Conservation (phyloP, 2,113 vertebrate genomes). For the Carollia perspicillata region DNA sequence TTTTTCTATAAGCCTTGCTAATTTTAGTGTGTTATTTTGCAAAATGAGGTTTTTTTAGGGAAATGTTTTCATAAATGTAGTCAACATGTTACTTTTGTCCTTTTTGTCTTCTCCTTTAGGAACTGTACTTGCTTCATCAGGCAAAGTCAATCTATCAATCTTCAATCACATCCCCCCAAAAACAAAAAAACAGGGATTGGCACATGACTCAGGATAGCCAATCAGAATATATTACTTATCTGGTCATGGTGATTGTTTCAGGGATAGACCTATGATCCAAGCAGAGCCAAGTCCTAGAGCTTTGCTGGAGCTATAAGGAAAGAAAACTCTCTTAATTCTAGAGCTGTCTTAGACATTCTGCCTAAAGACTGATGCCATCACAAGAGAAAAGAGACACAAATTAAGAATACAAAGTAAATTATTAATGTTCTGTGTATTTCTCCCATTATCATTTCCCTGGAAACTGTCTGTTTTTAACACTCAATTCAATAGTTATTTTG, state of each 20-base stretch:
- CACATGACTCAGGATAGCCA: neutral
- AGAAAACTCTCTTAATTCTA: neutral
- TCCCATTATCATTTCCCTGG: neutral
- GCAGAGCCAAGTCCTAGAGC: neutral
- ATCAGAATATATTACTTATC: neutral
- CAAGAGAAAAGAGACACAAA: neutral
- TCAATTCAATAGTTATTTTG: neutral
- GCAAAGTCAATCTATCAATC: neutral
- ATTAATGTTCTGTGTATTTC: neutral
- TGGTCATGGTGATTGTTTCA: neutral
- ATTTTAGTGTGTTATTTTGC: conserved; percentile 18
- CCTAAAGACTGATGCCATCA: neutral
- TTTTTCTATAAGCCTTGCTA: neutral
- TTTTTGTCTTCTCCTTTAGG: neutral
- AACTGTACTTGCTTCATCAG: neutral
- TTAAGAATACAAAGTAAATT: conserved; percentile 21
- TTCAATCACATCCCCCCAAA: neutral
- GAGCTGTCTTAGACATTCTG: neutral
- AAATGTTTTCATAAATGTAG: neutral
- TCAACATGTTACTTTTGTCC: neutral
- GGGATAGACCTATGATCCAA: neutral
- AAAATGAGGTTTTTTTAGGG: conserved; percentile 29
- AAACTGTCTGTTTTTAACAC: neutral
- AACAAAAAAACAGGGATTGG: neutral
- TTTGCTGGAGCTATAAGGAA: neutral